Evolutionary conservation across 2,113 vertebrate genomes (phyloP).

Genomic region (Xenotilapia longispinis): DNA sequence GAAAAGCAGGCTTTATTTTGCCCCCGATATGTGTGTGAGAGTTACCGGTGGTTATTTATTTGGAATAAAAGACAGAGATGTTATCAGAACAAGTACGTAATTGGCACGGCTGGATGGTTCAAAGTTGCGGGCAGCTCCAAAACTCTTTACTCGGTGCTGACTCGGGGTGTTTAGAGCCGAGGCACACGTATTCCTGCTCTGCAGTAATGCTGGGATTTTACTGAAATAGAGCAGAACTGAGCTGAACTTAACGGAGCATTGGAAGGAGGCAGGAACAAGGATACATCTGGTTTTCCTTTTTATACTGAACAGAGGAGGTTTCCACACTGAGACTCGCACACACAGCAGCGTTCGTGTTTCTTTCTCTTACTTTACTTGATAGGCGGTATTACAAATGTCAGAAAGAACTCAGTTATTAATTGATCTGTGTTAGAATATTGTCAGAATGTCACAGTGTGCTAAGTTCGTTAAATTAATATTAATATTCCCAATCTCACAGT

Average conservation of each 20-base stretch:
- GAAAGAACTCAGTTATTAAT: background rate
- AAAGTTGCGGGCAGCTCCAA: background rate
- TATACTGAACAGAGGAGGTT: background rate
- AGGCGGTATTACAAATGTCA: background rate
- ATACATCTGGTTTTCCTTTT: background rate
- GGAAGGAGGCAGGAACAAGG: background rate
- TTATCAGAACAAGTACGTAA: background rate
- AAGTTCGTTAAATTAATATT: background rate
- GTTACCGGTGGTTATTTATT: background rate
- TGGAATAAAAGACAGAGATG: background rate
- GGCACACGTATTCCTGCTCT: background rate
- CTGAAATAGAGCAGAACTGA: background rate
- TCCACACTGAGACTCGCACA: background rate
- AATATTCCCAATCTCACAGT: background rate
- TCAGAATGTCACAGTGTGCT: background rate
- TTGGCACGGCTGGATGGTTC: background rate
- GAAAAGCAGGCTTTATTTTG: background rate
- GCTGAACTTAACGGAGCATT: background rate
- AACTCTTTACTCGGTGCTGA: background rate
- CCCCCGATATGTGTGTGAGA: background rate
- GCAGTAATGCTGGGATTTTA: background rate
- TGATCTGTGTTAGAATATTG: background rate
- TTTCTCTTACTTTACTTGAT: background rate
- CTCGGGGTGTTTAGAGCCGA: background rate
- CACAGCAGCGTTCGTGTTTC: accelerated